These are phyloP conservation scores for Dynastes tityus DNA, from an alignment of 2,888 invertebrate species.

Conservation along the genomic window DNA sequence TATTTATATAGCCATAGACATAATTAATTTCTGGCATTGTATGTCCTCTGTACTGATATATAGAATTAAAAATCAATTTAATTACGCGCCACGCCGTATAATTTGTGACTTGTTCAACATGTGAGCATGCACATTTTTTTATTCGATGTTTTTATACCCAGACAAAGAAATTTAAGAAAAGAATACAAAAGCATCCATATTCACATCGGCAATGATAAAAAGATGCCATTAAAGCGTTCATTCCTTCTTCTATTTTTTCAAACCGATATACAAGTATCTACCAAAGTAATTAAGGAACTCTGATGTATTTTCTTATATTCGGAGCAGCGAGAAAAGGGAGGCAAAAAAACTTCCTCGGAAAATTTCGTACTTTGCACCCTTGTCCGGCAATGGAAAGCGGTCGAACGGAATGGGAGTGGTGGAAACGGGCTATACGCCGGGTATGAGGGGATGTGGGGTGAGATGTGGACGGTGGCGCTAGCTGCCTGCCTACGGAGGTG, in stretches of 20 bases:
- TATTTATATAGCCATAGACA: no score
- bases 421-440: constrained; percentile 26
- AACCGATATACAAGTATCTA: constrained; percentile 45
- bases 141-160: no score
- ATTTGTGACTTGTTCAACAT: no score
- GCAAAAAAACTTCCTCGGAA: constrained; percentile 48
- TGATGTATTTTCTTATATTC: constrained; percentile 47
- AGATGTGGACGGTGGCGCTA: constrained; percentile 26
- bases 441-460: constrained; percentile 22
- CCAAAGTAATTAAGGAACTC: constrained; percentile 45
- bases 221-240: constrained; percentile 35
- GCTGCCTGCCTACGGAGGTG: constrained; percentile 37
- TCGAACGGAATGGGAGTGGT: constrained; percentile 52
- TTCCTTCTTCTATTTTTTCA: constrained; percentile 40
- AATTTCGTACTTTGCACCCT: constrained; percentile 56
- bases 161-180: constrained; percentile 19
- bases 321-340: constrained; percentile 29
- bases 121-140: no score
- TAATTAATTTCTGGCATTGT: no score
- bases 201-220: constrained; percentile 34
- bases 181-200: constrained; percentile 18
- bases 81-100: no score
- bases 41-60: no score
- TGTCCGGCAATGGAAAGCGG: constrained; percentile 54
- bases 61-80: no score